Evolutionary conservation across 2,113 vertebrate genomes (phyloP).

Genomic region (Cynopterus brachyotis): DNA sequence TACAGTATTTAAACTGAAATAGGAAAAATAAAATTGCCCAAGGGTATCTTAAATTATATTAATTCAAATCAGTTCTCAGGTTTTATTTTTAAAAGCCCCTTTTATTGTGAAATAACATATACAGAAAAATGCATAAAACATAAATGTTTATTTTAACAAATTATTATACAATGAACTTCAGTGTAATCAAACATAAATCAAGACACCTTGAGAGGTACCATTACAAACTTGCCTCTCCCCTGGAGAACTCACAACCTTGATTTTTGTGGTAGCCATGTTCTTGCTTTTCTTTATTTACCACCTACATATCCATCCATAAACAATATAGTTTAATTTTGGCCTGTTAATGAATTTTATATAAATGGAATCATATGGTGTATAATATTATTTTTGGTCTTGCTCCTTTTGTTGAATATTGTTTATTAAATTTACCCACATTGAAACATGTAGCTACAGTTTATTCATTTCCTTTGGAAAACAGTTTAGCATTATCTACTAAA

Average conservation of each 20-base stretch:
- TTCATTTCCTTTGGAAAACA: not conserved
- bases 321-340: not conserved
- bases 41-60: conserved; percentile 29
- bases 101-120: not conserved
- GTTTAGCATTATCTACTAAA: not conserved
- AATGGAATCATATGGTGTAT: not conserved
- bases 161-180: not conserved
- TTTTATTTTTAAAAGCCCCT: conserved; percentile 1
- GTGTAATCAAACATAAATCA: not conserved
- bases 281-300: not conserved
- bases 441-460: not conserved
- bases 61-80: not conserved
- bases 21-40: conserved; percentile 5
- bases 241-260: not conserved
- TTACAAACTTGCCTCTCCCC: not conserved
- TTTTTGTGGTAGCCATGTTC: not conserved
- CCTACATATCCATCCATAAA: not conserved
- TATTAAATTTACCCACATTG: conserved; percentile 8
- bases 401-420: not conserved
- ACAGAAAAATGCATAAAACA: not conserved
- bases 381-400: not conserved
- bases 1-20: conserved; percentile 30
- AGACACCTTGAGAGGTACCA: not conserved
- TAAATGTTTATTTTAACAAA: not conserved
- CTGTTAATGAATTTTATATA: not conserved